Evolutionary conservation across 2,113 vertebrate species (phyloP).

Genomic region (Oncorhynchus tshawytscha): DNA sequence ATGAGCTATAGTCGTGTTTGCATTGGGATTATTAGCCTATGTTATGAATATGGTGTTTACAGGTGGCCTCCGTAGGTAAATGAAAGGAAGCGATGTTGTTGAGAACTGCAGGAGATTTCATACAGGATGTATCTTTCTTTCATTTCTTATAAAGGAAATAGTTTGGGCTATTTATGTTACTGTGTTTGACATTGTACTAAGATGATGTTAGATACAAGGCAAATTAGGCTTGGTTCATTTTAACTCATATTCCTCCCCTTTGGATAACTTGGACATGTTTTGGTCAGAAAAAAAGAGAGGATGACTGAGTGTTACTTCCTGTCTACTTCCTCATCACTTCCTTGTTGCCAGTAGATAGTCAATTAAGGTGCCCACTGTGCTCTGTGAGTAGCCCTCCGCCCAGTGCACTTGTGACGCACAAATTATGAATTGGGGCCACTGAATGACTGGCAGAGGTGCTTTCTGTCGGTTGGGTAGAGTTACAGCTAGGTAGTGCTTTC

Average conservation of each 20-base stretch:
- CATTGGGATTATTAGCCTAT: background rate
- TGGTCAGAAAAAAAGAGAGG: background rate
- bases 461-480: background rate
- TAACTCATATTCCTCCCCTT: background rate
- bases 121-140: background rate
- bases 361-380: background rate
- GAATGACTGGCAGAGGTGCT: background rate
- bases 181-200: background rate
- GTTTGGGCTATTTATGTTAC: background rate
- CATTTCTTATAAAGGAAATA: background rate
- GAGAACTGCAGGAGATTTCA: background rate
- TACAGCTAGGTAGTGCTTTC: background rate
- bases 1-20: background rate
- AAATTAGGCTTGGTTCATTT: background rate
- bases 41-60: background rate
- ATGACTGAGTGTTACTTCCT: slow-evolving; percentile 29
- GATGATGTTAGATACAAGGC: background rate
- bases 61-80: background rate
- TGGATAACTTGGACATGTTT: background rate
- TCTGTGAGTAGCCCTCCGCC: background rate
- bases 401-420: background rate
- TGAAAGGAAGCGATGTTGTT: background rate
- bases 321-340: slow-evolving; percentile 5
- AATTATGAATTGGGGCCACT: no score
- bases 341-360: background rate